A percentile compares a stretch with the other conserved stretches of the same genome.
These are phyloP conservation scores for Natrix natrix DNA, from an alignment of 2,797 vertebrate species.

Conservation along the genomic window DNA sequence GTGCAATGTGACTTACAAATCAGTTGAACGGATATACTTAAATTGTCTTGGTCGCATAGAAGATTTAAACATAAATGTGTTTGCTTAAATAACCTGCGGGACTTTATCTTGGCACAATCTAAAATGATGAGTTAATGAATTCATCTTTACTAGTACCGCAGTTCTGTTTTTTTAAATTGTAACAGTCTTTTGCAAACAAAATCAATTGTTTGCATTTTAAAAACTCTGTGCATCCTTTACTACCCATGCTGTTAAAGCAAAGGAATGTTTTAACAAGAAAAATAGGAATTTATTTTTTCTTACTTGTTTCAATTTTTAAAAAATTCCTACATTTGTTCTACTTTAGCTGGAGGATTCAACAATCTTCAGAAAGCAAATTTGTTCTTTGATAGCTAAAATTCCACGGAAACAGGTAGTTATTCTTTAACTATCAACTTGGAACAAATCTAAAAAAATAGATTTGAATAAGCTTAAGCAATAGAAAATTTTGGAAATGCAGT, in stretches of 20 bases:
- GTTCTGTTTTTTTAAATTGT: constrained; percentile 4
- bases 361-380: constrained; percentile 10
- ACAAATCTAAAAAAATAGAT: background rate
- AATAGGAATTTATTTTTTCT: constrained; percentile 35
- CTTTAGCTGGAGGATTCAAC: constrained; percentile 26
- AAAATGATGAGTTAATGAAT: background rate
- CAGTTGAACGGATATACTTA: background rate
- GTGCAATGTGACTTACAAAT: background rate
- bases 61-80: background rate
- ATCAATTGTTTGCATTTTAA: constrained; percentile 27
- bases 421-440: background rate
- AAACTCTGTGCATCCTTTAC: background rate
- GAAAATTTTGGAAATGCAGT: constrained; percentile 42
- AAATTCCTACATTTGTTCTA: constrained; percentile 21
- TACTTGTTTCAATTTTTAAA: constrained; percentile 37
- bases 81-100: background rate
- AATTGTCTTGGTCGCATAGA: background rate
- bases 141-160: constrained; percentile 7
- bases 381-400: constrained; percentile 6
- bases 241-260: constrained; percentile 23
- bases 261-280: constrained; percentile 26
- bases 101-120: background rate
- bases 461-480: constrained; percentile 26
- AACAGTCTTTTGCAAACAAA: constrained; percentile 18
- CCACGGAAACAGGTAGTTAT: background rate